These are phyloP conservation scores for Coregonus suidteri DNA, from an alignment of 2,797 vertebrate genomes.

Conservation along the genomic window DNA sequence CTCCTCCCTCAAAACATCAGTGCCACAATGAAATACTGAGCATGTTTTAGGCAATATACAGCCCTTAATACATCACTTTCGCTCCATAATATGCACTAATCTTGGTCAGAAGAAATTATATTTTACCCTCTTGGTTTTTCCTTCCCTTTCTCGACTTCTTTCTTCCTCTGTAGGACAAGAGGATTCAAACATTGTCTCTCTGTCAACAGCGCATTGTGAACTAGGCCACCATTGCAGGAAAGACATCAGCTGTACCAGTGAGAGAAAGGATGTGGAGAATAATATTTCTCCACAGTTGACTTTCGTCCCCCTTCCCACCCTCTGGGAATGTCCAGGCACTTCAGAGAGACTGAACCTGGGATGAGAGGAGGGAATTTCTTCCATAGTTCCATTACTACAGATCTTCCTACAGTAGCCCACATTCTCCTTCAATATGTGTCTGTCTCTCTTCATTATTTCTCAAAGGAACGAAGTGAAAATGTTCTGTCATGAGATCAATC, in stretches of 20 bases:
- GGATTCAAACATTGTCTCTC: slow-evolving; percentile 10
- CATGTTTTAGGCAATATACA: background rate
- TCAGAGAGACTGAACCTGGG: no score
- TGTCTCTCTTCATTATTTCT: background rate
- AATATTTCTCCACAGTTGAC: no score
- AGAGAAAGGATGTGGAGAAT: no score
- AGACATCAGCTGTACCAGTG: slow-evolving; percentile 33
- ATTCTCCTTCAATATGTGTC: background rate
- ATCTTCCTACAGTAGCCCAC: background rate
- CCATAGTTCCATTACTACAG: background rate
- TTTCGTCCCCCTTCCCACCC: no score
- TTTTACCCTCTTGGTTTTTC: background rate
- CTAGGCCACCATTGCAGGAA: slow-evolving; percentile 46
- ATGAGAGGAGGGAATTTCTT: background rate
- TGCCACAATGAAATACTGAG: background rate
- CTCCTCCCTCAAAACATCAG: slow-evolving; percentile 5
- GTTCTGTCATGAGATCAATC: background rate
- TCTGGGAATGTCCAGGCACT: no score
- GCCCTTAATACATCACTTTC: background rate
- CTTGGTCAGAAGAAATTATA: background rate
- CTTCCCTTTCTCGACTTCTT: background rate
- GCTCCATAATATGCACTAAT: background rate
- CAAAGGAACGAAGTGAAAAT: background rate
- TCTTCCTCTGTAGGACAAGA: slow-evolving; percentile 43
- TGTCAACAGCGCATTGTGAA: slow-evolving; percentile 59